Evolutionary conservation across 2,888 invertebrate genomes (phyloP).

Genomic region (Drosophila ustulata): DNA sequence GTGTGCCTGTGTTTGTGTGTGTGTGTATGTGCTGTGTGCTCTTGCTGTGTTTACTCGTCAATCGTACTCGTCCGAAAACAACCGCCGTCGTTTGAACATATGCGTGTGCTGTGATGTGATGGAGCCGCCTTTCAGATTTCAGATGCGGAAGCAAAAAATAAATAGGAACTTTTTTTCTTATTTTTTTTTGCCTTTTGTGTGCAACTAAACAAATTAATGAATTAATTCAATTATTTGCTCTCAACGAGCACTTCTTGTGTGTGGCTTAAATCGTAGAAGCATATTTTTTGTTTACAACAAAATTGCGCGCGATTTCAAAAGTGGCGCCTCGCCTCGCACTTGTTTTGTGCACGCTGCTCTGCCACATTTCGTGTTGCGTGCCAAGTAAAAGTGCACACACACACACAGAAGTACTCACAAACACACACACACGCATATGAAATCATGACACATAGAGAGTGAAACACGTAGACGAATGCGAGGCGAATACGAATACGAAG

Average conservation of each 20-base stretch:
- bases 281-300: conserved; percentile 20
- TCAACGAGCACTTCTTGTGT: no score
- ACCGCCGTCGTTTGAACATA: conserved; percentile 15
- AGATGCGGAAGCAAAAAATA: conserved; percentile 70
- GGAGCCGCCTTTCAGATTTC: conserved; percentile 32
- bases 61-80: conserved; percentile 35
- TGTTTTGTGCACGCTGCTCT: conserved; percentile 52
- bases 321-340: conserved; percentile 36
- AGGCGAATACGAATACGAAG: conserved; percentile 24
- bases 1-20: conserved; percentile 19
- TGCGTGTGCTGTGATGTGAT: conserved; percentile 22
- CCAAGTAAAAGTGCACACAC: conserved; percentile 52
- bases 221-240: no score
- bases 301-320: conserved; percentile 57
- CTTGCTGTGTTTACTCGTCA: conserved; percentile 37
- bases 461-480: conserved; percentile 59
- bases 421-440: conserved; percentile 20
- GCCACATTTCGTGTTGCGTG: conserved; percentile 52
- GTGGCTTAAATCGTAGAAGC: background rate
- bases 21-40: conserved; percentile 25
- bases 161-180: conserved; percentile 14
- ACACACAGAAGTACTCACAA: conserved; percentile 37
- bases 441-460: conserved; percentile 52
- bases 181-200: background rate
- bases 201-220: no score